Percentiles rank a stretch among this genome's conserved stretches.
phyloP scores from a whole-genome alignment of 1,140 invertebrate species.

The Stegodyphus mimosarum region DNA sequence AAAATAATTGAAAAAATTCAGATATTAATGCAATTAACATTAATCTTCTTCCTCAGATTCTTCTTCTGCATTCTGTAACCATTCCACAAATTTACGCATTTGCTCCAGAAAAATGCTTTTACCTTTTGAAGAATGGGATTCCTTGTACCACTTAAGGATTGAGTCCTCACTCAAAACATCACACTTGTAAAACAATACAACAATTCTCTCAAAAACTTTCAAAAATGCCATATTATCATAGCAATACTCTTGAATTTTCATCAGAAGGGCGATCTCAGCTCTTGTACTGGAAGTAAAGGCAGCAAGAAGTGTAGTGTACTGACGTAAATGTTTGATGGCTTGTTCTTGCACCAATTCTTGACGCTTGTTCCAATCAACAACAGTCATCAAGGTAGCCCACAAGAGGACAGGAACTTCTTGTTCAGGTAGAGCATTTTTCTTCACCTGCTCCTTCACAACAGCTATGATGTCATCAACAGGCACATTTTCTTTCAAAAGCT shows the following conservation, averaged over 20 bases:
- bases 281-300: conserved; percentile 84
- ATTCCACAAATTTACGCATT: conserved; percentile 97
- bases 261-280: conserved; percentile 86
- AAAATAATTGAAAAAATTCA: background rate
- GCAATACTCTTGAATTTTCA: conserved; percentile 96
- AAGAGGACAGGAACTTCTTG: conserved; percentile 84
- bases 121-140: conserved; percentile 90
- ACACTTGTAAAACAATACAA: conserved; percentile 95
- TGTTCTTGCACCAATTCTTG: conserved; percentile 95
- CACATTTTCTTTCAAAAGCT: conserved; percentile 85
- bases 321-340: conserved; percentile 88
- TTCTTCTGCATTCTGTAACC: conserved; percentile 96
- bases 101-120: conserved; percentile 97
- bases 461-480: conserved; percentile 79
- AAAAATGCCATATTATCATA: conserved; percentile 99
- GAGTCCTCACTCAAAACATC: conserved; percentile 92
- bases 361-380: conserved; percentile 98
- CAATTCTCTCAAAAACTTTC: conserved; percentile 97
- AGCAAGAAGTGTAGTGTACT: conserved; percentile 85
- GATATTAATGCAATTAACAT: background rate
- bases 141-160: conserved; percentile 94
- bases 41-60: conserved; percentile 67
- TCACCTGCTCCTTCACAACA: conserved; percentile 87
- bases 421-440: conserved; percentile 83
- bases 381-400: conserved; percentile 93